These are phyloP conservation scores for Aleadryas rufinucha DNA, from an alignment of 2,113 vertebrate species.

Conservation along the genomic window DNA sequence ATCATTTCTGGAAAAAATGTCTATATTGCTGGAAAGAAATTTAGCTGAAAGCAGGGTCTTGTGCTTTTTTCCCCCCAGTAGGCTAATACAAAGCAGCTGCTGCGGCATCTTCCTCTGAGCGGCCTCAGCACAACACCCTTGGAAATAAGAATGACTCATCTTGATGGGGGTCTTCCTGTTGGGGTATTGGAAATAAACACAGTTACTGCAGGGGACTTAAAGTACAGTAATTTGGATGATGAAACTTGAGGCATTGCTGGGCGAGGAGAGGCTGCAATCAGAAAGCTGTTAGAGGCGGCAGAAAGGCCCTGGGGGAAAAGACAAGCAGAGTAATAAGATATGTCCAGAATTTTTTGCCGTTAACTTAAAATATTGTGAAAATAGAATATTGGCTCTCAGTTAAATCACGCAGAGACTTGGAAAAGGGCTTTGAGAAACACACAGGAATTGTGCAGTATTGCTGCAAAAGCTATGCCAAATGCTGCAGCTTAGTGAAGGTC, in stretches of 20 bases:
- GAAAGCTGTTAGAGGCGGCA: slow-evolving; percentile 35
- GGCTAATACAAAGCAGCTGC: slow-evolving; percentile 2
- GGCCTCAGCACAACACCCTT: slow-evolving; percentile 38
- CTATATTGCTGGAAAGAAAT: not conserved
- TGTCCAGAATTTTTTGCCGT: slow-evolving; percentile 41
- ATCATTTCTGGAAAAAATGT: not conserved
- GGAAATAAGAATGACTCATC: slow-evolving; percentile 61
- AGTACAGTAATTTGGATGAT: slow-evolving; percentile 49
- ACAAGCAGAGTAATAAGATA: slow-evolving; percentile 52
- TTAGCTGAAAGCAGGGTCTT: not conserved
- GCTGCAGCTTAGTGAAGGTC: not conserved
- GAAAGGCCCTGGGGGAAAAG: slow-evolving; percentile 40
- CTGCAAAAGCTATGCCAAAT: not conserved
- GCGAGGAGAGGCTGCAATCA: slow-evolving; percentile 29
- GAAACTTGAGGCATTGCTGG: slow-evolving; percentile 33
- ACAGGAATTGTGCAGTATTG: not conserved
- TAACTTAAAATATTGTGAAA: slow-evolving; percentile 56
- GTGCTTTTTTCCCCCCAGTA: not conserved
- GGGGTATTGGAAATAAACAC: slow-evolving; percentile 60
- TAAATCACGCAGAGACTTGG: slow-evolving; percentile 37
- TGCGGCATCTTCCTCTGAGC: slow-evolving; percentile 23
- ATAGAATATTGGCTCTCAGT: slow-evolving; percentile 46
- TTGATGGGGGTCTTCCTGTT: slow-evolving; percentile 59
- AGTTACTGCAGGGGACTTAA: slow-evolving; percentile 55
- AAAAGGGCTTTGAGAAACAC: slow-evolving; percentile 13